phyloP scores from a whole-genome alignment of 2,888 invertebrate species.

The Anagyrus pseudococci region DNA sequence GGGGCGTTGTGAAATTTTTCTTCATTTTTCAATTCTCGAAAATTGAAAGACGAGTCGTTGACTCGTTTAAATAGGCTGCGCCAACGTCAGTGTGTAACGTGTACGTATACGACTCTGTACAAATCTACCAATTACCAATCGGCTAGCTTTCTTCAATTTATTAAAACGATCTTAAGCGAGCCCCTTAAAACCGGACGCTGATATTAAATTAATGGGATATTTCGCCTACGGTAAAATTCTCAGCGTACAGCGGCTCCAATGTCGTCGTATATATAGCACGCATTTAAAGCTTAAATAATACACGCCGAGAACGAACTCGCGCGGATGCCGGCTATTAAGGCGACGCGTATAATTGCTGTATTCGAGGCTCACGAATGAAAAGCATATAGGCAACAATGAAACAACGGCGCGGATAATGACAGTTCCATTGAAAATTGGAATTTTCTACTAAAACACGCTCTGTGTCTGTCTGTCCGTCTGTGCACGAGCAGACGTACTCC shows the following conservation, averaged over 20 bases:
- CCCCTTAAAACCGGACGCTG: neutral
- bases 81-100: no score
- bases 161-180: neutral
- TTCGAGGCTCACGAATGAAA: neutral
- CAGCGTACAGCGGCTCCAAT: neutral
- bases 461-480: neutral
- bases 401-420: slow-evolving; percentile 20
- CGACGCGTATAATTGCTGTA: slow-evolving; percentile 4
- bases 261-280: neutral
- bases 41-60: no score
- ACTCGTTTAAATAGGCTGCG: no score
- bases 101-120: no score
- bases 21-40: no score
- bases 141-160: neutral
- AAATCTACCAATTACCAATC: no score
- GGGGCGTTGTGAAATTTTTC: no score
- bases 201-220: neutral
- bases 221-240: neutral
- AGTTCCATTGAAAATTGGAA: slow-evolving; percentile 29
- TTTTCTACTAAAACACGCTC: slow-evolving; percentile 18
- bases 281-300: neutral
- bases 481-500: neutral
- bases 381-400: slow-evolving; percentile 7
- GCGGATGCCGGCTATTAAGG: neutral
- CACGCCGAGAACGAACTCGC: neutral